phyloP scores from a whole-genome alignment of 2,113 vertebrate species.

The Blennius ocellaris region DNA sequence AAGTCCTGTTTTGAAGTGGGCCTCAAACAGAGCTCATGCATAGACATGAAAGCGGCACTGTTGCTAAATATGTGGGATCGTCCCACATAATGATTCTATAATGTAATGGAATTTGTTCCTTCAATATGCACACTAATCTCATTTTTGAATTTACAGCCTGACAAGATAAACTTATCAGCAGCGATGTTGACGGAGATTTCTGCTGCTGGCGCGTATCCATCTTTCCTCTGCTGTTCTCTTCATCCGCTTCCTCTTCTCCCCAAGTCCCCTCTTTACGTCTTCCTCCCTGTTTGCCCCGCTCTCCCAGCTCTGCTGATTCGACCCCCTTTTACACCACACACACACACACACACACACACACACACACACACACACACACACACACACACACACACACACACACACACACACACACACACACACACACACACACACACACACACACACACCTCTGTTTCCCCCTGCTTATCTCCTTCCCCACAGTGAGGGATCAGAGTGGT shows the following conservation, averaged over 20 bases:
- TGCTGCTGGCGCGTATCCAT: conserved; percentile 23
- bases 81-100: conserved; percentile 47
- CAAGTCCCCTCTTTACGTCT: conserved; percentile 48
- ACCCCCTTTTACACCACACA: neutral
- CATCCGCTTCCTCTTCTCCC: conserved; percentile 26
- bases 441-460: conserved; percentile 45
- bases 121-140: conserved; percentile 56
- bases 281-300: conserved; percentile 22
- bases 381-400: conserved; percentile 9
- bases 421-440: conserved; percentile 9
- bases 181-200: conserved; percentile 49
- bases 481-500: conserved; percentile 76
- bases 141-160: conserved; percentile 49
- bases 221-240: conserved; percentile 29
- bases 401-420: conserved; percentile 24
- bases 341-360: conserved; percentile 23
- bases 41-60: conserved; percentile 51
- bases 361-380: conserved; percentile 27
- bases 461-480: conserved; percentile 66
- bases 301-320: conserved; percentile 38
- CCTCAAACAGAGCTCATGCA: conserved; percentile 63
- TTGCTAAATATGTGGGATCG: conserved; percentile 45
- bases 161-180: conserved; percentile 48
- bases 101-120: conserved; percentile 57
- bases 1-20: conserved; percentile 56